phyloP scores from a whole-genome alignment of 2,888 invertebrate genomes.

The Stenotaenia linearis region DNA sequence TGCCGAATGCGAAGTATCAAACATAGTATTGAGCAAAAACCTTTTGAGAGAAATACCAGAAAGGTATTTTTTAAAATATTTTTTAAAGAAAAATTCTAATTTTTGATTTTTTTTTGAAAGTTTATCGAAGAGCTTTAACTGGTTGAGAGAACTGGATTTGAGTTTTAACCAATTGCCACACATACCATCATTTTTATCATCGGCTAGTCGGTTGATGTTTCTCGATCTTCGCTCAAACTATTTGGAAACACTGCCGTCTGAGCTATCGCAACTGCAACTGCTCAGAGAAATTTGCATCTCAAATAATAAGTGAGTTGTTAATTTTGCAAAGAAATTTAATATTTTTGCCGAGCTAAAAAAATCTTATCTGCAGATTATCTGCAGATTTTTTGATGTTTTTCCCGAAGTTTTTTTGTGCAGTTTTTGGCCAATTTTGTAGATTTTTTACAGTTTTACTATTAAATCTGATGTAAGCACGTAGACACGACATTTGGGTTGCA shows the following conservation, averaged over 20 bases:
- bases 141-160: constrained; percentile 53
- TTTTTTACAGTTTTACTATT: no score
- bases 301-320: constrained; percentile 64
- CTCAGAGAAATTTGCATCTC: constrained; percentile 74
- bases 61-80: constrained; percentile 52
- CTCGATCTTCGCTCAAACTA: constrained; percentile 66
- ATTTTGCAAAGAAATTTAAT: no score
- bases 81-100: no score
- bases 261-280: constrained; percentile 53
- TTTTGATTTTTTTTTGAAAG: constrained; percentile 21
- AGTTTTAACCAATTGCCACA: constrained; percentile 62
- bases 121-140: constrained; percentile 31
- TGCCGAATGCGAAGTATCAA: constrained; percentile 62
- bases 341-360: no score
- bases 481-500: no score
- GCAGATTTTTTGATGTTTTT: no score
- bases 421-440: no score
- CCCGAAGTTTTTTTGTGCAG: no score
- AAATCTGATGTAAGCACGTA: no score
- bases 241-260: constrained; percentile 47
- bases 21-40: constrained; percentile 77
- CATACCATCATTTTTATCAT: constrained; percentile 58
- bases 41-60: constrained; percentile 61
- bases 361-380: no score
- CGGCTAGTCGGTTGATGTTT: constrained; percentile 60